These are phyloP conservation scores for Pomacea canaliculata DNA, from an alignment of 2,888 invertebrate species.

Conservation along the genomic window DNA sequence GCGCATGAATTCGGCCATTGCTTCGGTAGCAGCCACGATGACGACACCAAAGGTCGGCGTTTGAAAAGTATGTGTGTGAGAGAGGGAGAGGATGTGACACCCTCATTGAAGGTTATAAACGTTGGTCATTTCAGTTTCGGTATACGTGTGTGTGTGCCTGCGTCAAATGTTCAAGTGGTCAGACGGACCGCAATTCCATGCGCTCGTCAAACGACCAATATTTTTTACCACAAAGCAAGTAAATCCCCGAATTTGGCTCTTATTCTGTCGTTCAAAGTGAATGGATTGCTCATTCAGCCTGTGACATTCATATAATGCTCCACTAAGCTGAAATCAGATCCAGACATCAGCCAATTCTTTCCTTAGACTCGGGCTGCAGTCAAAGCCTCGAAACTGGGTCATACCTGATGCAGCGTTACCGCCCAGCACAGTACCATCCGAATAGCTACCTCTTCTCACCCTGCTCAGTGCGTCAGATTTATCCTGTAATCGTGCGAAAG, in stretches of 20 bases:
- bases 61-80: background rate
- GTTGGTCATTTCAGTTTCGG: background rate
- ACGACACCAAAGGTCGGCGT: background rate
- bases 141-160: background rate
- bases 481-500: conserved; percentile 54
- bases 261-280: too few relatives aligned
- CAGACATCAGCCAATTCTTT: too few relatives aligned
- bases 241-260: too few relatives aligned
- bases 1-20: conserved; percentile 63
- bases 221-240: too few relatives aligned
- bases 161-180: background rate
- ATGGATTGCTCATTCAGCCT: too few relatives aligned
- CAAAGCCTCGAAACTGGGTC: conserved; percentile 1
- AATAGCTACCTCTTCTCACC: conserved; percentile 57
- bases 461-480: conserved; percentile 55
- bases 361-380: too few relatives aligned
- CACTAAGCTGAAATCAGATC: too few relatives aligned
- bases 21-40: conserved; percentile 61
- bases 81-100: too few relatives aligned
- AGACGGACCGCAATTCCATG: too few relatives aligned
- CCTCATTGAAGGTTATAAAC: too few relatives aligned
- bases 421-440: conserved; percentile 29
- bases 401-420: conserved; percentile 24
- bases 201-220: too few relatives aligned
- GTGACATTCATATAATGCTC: too few relatives aligned